Percentiles rank a stretch among this genome's conserved stretches.
phyloP scores from a whole-genome alignment of 2,888 invertebrate genomes.

The Drosophila macrospina region DNA sequence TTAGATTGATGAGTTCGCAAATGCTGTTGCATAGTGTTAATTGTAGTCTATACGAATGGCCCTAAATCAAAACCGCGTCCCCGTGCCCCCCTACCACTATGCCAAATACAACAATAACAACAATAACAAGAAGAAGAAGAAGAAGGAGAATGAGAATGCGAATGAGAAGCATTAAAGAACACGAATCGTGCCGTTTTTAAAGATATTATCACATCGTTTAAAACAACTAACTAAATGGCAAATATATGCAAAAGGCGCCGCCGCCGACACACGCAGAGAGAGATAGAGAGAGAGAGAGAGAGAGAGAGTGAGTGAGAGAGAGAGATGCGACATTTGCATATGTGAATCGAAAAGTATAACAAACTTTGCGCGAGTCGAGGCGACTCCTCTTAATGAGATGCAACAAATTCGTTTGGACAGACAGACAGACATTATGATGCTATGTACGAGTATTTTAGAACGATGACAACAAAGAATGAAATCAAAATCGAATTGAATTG shows the following conservation, averaged over 20 bases:
- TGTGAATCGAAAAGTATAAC: slow-evolving; percentile 51
- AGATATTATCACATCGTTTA: slow-evolving; percentile 81
- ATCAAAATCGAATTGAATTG: slow-evolving; percentile 28
- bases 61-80: slow-evolving; percentile 22
- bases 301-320: no score
- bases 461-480: slow-evolving; percentile 47
- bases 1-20: slow-evolving; percentile 2
- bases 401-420: slow-evolving; percentile 51
- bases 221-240: slow-evolving; percentile 76
- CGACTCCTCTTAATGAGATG: slow-evolving; percentile 66
- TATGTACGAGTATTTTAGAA: slow-evolving; percentile 51
- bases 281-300: slow-evolving; percentile 5
- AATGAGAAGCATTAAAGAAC: slow-evolving; percentile 32
- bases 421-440: slow-evolving; percentile 38
- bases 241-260: slow-evolving; percentile 65
- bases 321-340: slow-evolving; percentile 56
- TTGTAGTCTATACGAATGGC: slow-evolving; percentile 19
- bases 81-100: slow-evolving; percentile 41
- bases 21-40: slow-evolving; percentile 51
- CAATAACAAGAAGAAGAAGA: not conserved
- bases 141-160: no score
- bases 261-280: slow-evolving; percentile 3
- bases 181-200: slow-evolving; percentile 60
- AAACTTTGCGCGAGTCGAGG: slow-evolving; percentile 40
- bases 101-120: slow-evolving; percentile 47